A percentile compares a stretch with the other conserved stretches of the same genome.
Evolutionary conservation across 2,888 invertebrate genomes (phyloP).

Genomic region (Cyclophora punctaria): DNA sequence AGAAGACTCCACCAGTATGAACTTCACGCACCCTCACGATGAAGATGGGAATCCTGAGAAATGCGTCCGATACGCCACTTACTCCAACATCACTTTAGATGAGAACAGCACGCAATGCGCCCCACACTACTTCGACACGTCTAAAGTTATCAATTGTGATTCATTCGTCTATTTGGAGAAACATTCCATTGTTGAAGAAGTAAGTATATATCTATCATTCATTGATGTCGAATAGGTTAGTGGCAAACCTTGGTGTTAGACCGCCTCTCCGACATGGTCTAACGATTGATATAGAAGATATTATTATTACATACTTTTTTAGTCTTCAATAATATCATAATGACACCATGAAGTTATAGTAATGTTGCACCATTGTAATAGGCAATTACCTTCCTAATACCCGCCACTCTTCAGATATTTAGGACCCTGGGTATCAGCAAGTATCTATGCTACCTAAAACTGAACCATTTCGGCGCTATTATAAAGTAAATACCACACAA

Average conservation of each 20-base stretch:
- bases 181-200: slow-evolving; percentile 67
- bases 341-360: too few relatives aligned
- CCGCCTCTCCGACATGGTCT: neutral
- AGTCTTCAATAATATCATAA: too few relatives aligned
- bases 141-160: slow-evolving; percentile 49
- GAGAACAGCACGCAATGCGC: slow-evolving; percentile 41
- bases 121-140: slow-evolving; percentile 51
- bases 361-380: too few relatives aligned
- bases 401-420: too few relatives aligned
- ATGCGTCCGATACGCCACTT: slow-evolving; percentile 53
- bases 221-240: too few relatives aligned
- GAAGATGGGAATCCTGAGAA: slow-evolving; percentile 45
- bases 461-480: too few relatives aligned
- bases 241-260: too few relatives aligned
- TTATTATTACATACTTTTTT: neutral
- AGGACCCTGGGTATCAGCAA: too few relatives aligned
- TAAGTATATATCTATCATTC: slow-evolving; percentile 18
- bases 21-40: slow-evolving; percentile 55
- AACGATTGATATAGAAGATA: neutral
- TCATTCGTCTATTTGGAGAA: slow-evolving; percentile 56
- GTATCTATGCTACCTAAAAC: too few relatives aligned
- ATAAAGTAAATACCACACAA: too few relatives aligned
- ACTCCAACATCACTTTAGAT: slow-evolving; percentile 29
- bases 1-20: slow-evolving; percentile 34
- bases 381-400: too few relatives aligned